Evolutionary conservation across 1,140 invertebrate genomes (phyloP).

Genomic region (Trichonephila clavata): DNA sequence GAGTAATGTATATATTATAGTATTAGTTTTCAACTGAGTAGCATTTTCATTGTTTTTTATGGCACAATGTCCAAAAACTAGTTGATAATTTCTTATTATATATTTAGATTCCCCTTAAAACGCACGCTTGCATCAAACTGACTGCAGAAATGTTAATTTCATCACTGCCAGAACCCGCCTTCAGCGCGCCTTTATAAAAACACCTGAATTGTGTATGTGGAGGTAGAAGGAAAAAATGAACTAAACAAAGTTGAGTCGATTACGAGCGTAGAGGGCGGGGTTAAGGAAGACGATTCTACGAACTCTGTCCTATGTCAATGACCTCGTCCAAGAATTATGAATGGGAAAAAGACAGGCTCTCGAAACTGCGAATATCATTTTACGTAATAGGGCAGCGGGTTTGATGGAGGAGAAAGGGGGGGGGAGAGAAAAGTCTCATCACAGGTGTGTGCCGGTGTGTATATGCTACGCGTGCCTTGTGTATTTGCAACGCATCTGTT

Average conservation of each 20-base stretch:
- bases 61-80: too few relatives aligned
- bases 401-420: background rate
- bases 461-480: conserved; percentile 30
- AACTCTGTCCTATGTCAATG: conserved; percentile 55
- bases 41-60: too few relatives aligned
- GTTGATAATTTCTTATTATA: too few relatives aligned
- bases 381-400: conserved; percentile 46
- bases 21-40: too few relatives aligned
- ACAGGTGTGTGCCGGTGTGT: conserved; percentile 52
- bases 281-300: conserved; percentile 50
- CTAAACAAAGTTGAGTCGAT: conserved; percentile 28
- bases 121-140: too few relatives aligned
- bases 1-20: too few relatives aligned
- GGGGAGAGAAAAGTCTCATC: background rate
- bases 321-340: conserved; percentile 64
- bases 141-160: background rate
- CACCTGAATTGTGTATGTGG: background rate
- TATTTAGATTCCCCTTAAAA: too few relatives aligned
- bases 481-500: conserved; percentile 28
- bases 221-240: background rate
- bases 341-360: conserved; percentile 51
- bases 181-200: background rate
- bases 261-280: conserved; percentile 32
- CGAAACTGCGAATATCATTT: conserved; percentile 45
- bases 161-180: background rate